Conservation (phyloP, 2,888 invertebrate genomes). For the Zygothrica quintamaculata region DNA sequence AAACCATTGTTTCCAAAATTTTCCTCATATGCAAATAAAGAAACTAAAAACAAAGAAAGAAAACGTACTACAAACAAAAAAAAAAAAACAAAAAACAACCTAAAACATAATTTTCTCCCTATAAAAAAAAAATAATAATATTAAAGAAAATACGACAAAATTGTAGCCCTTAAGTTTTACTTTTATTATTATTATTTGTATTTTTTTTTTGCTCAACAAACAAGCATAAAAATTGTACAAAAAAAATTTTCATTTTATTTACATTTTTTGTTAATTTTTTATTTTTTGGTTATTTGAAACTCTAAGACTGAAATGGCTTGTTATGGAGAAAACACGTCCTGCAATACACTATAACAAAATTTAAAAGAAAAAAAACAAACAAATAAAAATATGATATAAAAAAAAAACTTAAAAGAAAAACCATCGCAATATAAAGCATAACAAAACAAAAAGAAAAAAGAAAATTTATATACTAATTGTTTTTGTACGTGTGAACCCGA, state of each 20-base stretch:
- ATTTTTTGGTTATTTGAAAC: conserved; percentile 81
- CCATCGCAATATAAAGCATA: too few relatives aligned
- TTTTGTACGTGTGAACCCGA: conserved; percentile 63
- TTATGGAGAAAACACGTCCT: conserved; percentile 75
- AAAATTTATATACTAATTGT: conserved; percentile 44
- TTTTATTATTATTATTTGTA: conserved; percentile 32
- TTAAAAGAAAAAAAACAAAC: conserved; percentile 41
- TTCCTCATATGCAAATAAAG: conserved; percentile 43
- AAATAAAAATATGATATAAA: conserved; percentile 29
- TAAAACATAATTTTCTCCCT: neutral
- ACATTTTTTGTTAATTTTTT: conserved; percentile 26
- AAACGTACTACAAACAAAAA: conserved; percentile 22
- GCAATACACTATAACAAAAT: conserved; percentile 49
- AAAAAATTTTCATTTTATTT: conserved; percentile 48
- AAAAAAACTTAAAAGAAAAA: too few relatives aligned
- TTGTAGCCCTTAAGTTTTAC: conserved; percentile 58
- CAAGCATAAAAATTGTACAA: conserved; percentile 49
- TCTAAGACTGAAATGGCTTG: conserved; percentile 83
- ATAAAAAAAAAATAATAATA: conserved; percentile 21
- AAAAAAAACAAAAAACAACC: conserved; percentile 15
- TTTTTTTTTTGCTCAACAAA: too few relatives aligned
- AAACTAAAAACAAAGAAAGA: conserved; percentile 35
- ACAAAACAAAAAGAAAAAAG: conserved; percentile 24
- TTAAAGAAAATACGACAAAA: conserved; percentile 42
- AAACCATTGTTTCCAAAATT: conserved; percentile 81